Conservation (phyloP, 1,140 invertebrate species). For the Bombus confusus region DNA sequence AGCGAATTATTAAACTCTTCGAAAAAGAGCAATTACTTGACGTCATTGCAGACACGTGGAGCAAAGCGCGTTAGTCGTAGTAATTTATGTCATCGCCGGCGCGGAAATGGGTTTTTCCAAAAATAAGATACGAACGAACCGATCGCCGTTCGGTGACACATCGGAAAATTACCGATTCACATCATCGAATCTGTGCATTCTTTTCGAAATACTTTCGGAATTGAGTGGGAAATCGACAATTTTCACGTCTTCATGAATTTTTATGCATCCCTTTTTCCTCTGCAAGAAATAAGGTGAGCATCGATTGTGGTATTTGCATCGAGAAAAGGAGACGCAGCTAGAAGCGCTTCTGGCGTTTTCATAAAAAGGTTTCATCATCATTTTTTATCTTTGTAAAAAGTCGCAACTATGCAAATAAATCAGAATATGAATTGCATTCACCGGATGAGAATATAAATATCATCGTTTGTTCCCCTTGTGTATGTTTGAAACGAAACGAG, state of each 20-base stretch:
- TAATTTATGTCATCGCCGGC: constrained; percentile 33
- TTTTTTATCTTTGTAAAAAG: neutral
- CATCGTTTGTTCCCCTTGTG: neutral
- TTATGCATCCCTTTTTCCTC: neutral
- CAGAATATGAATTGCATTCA: constrained; percentile 14
- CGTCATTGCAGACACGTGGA: constrained; percentile 54
- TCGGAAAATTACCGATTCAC: constrained; percentile 47
- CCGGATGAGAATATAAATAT: constrained; percentile 1
- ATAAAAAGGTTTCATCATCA: neutral
- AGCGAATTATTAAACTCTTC: constrained; percentile 51
- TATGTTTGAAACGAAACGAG: neutral
- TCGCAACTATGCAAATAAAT: neutral
- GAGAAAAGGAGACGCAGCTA: neutral
- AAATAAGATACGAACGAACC: constrained; percentile 33
- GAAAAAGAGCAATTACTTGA: constrained; percentile 56
- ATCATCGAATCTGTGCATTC: neutral
- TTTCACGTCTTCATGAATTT: constrained; percentile 7
- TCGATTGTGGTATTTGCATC: neutral
- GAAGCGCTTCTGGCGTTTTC: neutral
- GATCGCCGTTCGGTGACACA: neutral
- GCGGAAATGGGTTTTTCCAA: constrained; percentile 47
- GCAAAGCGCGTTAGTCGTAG: neutral
- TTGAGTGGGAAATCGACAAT: neutral
- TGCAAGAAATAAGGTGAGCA: neutral
- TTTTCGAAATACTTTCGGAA: neutral